Conservation (phyloP, 2,797 vertebrate species). For the Taeniopygia guttata region DNA sequence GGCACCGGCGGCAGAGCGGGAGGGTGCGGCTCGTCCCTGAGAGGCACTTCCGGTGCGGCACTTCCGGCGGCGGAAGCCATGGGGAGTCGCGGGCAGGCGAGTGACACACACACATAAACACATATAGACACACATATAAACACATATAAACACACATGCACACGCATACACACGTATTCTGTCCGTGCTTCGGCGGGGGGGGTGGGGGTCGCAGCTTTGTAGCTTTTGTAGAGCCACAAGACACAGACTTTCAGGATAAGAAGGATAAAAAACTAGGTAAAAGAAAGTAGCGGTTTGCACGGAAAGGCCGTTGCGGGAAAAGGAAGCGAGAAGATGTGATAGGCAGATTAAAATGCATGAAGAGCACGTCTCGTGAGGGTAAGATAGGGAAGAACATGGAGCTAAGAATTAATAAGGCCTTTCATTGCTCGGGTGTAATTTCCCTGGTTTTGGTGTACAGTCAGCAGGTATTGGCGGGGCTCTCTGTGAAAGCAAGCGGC, state of each 20-base stretch:
- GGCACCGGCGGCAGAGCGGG: neutral
- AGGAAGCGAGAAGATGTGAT: too few species aligned
- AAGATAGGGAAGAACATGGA: neutral
- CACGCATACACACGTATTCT: fast-evolving
- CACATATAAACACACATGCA: fast-evolving
- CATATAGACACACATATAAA: fast-evolving
- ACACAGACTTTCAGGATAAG: neutral
- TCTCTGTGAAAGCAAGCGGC: neutral
- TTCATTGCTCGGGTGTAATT: fast-evolving
- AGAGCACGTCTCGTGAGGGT: neutral
- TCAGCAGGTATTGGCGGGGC: fast-evolving
- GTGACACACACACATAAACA: fast-evolving
- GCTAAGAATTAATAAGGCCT: neutral
- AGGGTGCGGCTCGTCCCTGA: fast-evolving
- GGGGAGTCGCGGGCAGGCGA: constrained; percentile 13
- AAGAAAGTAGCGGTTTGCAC: neutral
- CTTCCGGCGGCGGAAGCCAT: neutral
- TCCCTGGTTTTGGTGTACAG: fast-evolving
- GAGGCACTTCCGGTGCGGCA: fast-evolving
- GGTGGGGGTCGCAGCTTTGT: too few species aligned
- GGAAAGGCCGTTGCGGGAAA: neutral
- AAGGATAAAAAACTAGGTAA: neutral
- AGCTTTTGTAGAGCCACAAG: too few species aligned
- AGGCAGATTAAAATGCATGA: neutral
- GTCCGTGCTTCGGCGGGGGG: fast-evolving